Evolutionary conservation across 2,888 invertebrate species (phyloP).

Genomic region (Brachyptera putata): DNA sequence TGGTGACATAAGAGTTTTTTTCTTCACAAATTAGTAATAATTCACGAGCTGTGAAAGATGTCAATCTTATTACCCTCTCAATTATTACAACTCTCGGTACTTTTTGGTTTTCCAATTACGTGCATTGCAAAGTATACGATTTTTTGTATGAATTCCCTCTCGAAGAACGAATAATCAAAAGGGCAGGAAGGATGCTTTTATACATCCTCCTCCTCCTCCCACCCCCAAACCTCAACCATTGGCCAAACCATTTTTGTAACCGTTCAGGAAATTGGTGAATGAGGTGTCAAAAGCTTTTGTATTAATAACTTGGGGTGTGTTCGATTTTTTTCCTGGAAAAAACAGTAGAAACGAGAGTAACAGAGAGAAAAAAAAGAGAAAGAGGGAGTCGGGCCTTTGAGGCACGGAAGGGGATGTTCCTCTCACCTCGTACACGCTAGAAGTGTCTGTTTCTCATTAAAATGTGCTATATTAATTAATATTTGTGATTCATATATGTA

Average conservation of each 20-base stretch:
- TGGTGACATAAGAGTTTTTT: too few relatives aligned
- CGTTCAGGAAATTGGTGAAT: slow-evolving; percentile 27
- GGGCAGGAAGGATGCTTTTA: slow-evolving; percentile 17
- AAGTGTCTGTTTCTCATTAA: too few relatives aligned
- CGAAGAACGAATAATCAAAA: background rate
- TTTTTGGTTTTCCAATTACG: background rate
- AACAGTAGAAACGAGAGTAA: background rate
- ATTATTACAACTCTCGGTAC: too few relatives aligned
- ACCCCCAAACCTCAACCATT: background rate
- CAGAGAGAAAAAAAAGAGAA: too few relatives aligned
- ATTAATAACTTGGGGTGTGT: background rate
- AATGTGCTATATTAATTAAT: too few relatives aligned
- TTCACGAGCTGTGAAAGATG: too few relatives aligned
- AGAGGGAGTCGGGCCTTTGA: too few relatives aligned
- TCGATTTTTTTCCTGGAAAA: background rate
- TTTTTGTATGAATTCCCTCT: background rate
- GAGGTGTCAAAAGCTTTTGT: slow-evolving; percentile 23
- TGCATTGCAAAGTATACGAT: slow-evolving; percentile 1
- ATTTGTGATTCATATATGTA: too few relatives aligned
- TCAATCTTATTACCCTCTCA: too few relatives aligned
- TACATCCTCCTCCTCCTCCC: slow-evolving; percentile 1
- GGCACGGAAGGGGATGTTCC: too few relatives aligned
- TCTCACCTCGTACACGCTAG: too few relatives aligned
- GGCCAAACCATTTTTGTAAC: slow-evolving; percentile 7
- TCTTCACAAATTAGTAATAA: too few relatives aligned